Percentiles rank a stretch among this genome's conserved stretches.
These are phyloP conservation scores for Drosophila fungiperda DNA, from an alignment of 2,888 invertebrate species.

Conservation along the genomic window DNA sequence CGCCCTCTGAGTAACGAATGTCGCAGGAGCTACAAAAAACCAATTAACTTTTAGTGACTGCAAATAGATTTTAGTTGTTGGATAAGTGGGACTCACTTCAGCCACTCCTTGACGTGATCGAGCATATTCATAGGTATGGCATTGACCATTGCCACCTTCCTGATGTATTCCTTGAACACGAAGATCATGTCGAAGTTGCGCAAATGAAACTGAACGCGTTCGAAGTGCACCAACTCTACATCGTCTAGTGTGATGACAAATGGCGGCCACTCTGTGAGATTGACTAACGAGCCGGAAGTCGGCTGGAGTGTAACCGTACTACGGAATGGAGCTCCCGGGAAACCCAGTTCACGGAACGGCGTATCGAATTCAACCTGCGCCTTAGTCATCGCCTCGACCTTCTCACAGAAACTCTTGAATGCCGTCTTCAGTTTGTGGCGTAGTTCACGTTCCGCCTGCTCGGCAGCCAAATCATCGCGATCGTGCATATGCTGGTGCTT, in stretches of 20 bases:
- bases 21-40: slow-evolving; percentile 92
- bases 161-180: slow-evolving; percentile 98
- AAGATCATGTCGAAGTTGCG: slow-evolving; percentile 99
- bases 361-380: slow-evolving; percentile 99
- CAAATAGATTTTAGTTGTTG: rapidly evolving
- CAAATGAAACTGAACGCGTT: slow-evolving; percentile 98
- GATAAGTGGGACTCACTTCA: slow-evolving; percentile 90
- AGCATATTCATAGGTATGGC: slow-evolving; percentile 99
- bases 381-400: slow-evolving; percentile 97
- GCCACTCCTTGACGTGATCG: slow-evolving; percentile 99
- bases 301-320: slow-evolving; percentile 98
- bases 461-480: slow-evolving; percentile 98
- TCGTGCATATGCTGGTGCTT: slow-evolving; percentile 99
- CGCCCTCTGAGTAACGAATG: slow-evolving; percentile 98
- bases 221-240: slow-evolving; percentile 99
- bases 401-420: slow-evolving; percentile 99
- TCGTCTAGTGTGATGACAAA: slow-evolving; percentile 99
- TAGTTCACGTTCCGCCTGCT: slow-evolving; percentile 98
- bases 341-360: slow-evolving; percentile 98
- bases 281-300: slow-evolving; percentile 98
- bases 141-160: slow-evolving; percentile 98
- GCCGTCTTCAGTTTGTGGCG: slow-evolving; percentile 98
- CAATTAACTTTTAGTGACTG: not conserved
- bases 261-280: slow-evolving; percentile 99
- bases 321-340: slow-evolving; percentile 98